A percentile compares a stretch with the other conserved stretches of the same genome.
These are phyloP conservation scores for Pseudomyrmex flavicornis DNA, from an alignment of 1,140 invertebrate genomes.

Conservation along the genomic window DNA sequence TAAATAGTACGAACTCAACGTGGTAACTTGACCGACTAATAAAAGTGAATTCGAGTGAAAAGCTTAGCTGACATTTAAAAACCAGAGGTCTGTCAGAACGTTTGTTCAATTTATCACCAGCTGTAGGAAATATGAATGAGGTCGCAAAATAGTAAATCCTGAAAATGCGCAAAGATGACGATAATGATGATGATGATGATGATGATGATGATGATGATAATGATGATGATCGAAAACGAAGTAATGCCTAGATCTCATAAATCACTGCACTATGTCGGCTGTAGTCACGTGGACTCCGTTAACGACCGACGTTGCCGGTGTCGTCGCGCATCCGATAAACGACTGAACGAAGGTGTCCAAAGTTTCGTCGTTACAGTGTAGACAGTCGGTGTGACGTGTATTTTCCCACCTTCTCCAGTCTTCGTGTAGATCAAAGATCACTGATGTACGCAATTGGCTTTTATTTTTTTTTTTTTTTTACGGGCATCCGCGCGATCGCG, in stretches of 20 bases:
- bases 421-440: not conserved
- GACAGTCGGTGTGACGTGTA: not conserved
- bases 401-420: conserved; percentile 23
- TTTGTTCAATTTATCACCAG: not conserved
- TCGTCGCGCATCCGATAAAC: conserved; percentile 23
- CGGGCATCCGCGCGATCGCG: not conserved
- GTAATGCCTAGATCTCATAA: not conserved
- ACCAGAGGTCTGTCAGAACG: not conserved
- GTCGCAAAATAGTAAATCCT: not conserved
- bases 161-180: not conserved
- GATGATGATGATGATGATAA: too few relatives aligned
- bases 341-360: conserved; percentile 19
- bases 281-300: conserved; percentile 5
- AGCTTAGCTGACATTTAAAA: too few relatives aligned
- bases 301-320: conserved; percentile 12
- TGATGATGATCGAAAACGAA: not conserved
- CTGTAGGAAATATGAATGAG: not conserved
- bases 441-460: not conserved
- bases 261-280: conserved; percentile 43
- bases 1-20: too few relatives aligned
- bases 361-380: not conserved
- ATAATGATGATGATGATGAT: not conserved
- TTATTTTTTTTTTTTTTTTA: not conserved
- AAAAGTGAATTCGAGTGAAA: not conserved
- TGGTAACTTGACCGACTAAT: not conserved